Conservation (phyloP, 2,888 invertebrate genomes). For the Octodonta nipae region DNA sequence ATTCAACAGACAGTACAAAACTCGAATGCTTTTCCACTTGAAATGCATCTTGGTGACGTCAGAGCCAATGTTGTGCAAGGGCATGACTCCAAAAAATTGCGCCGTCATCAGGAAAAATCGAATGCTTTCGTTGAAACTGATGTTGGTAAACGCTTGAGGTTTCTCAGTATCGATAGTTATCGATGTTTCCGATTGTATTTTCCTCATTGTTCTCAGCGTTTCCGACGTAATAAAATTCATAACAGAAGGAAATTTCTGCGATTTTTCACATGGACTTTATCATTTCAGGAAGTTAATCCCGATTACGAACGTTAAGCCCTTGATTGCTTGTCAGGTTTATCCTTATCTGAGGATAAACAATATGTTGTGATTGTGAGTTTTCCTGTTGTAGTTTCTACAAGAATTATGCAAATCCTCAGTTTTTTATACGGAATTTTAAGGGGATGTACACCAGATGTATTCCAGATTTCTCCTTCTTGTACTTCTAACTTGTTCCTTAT, state of each 20-base stretch:
- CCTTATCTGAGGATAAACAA: too few species aligned
- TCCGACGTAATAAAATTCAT: background rate
- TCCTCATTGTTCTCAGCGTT: slow-evolving; percentile 13
- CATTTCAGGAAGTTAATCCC: too few species aligned
- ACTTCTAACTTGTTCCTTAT: too few species aligned
- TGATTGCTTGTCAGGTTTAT: too few species aligned
- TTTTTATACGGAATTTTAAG: too few species aligned
- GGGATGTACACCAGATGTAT: too few species aligned
- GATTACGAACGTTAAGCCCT: slow-evolving; percentile 1
- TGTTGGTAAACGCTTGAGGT: slow-evolving; percentile 7
- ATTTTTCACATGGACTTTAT: too few species aligned
- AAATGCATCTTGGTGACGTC: slow-evolving; percentile 20
- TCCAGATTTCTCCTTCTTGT: too few species aligned
- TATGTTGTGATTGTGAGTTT: too few species aligned
- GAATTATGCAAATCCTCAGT: too few species aligned
- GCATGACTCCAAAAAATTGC: slow-evolving; percentile 28
- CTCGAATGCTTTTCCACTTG: slow-evolving; percentile 21
- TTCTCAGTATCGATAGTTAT: slow-evolving; percentile 14
- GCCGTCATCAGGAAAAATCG: slow-evolving; percentile 22
- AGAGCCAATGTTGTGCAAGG: slow-evolving; percentile 18
- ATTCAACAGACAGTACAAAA: slow-evolving; percentile 20
- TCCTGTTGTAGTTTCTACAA: too few species aligned
- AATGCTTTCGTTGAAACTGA: slow-evolving; percentile 21
- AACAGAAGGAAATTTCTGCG: too few species aligned
- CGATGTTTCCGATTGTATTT: slow-evolving; percentile 16